Evolutionary conservation across 2,113 vertebrate species (phyloP), one percentile per base, ranked within the genome.

Genomic region (Mugil cephalus): DNA sequence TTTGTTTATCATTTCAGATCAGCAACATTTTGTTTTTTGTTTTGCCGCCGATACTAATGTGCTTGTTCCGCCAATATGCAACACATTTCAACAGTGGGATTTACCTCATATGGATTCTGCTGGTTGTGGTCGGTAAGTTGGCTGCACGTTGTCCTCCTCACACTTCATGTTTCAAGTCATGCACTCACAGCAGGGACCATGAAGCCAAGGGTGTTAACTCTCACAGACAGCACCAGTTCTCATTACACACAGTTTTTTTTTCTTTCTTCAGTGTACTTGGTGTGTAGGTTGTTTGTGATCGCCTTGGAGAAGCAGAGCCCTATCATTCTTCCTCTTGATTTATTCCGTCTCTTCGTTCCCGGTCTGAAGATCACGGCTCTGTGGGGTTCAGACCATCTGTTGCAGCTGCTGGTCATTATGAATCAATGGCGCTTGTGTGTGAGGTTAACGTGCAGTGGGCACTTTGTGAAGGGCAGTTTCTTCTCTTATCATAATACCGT

Each of bases 1-100:
- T 59, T 84, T 81, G 74, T 24, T 90, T 93, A 53, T 82, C 88
- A 89, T 91, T 93, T 82, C 93, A 99, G 98, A 97, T 99, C 93
- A 99, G 97, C 97, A 99, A 99, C 89, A 7, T 98, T 88, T 92
- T 99, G 88, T 99, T 99, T 95, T 99, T 99, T 90, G 79, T 99
- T 91, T 94, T 98, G 73, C 98, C 98, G 4, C 97, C 97, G 75
- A 98, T 99, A 92, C 95, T 98, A 92, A 99, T 99, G 97, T 96
- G 94, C 88, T 94, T 99, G 82, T 99, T 99, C 78, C 96, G 94
- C 82, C 96, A 99, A 85, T 99, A 99, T 1, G 98, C 98, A 69
- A 93, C 95, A 52, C 98, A 95, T 91, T 99, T 99, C 96, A 99
- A 99, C 96, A 98, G 94, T 55, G 98, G 98, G 84, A 99, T 99